Evolutionary conservation across 35 echinoderm and acorn worm species (phyloP), one percentile per base, ranked within the genome.

Genomic region (Heliocidaris tuberculata): DNA sequence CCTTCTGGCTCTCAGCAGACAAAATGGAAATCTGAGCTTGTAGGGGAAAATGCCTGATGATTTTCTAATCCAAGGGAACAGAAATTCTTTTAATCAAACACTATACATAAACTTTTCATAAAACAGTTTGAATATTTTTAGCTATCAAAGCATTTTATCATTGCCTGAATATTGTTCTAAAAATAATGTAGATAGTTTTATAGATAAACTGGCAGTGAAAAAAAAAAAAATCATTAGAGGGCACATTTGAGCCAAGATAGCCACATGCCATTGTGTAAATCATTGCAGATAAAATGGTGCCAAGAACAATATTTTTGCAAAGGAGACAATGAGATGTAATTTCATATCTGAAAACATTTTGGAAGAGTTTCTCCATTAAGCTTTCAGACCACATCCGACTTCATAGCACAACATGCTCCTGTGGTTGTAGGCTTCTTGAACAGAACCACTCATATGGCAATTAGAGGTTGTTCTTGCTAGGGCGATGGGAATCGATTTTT

Each of bases 301-400:
- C 60, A 7, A 78, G 65, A 19, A 78, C 65, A 78, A 29, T 78
- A 78, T 78, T 78, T 78, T 42, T 78, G 6, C 2, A n/a, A 78
- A 27, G 21, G 17, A n/a, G 17, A 24, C 65, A n/a, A n/a, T n/a
- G 27, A 78, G 65, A 78, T 78, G 65, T 78, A 78, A 78, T 78
- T 78, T 78, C 65, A 78, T 78, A 78, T 78, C 65, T n/a, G 65
- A 78, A 78, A 78, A 78, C 65, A 78, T 78, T 78, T 78, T 78
- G 65, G 21, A n/a, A 27, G 65, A 78, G 21, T 27, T 78, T 78
- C 65, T 78, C 65, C 65, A n/a, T 0, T 78, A 78, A 78, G 52
- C 52, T 21, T 70, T 15, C 6, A 8, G 21, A 78, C 65, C 19
- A n/a, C 65, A 78, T 78, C 21, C 19, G 65, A 78, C 1, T 42